Percentiles rank a stretch among this genome's conserved stretches.
Conservation (phyloP, 2,888 invertebrate genomes). For the Sesia bembeciformis region DNA sequence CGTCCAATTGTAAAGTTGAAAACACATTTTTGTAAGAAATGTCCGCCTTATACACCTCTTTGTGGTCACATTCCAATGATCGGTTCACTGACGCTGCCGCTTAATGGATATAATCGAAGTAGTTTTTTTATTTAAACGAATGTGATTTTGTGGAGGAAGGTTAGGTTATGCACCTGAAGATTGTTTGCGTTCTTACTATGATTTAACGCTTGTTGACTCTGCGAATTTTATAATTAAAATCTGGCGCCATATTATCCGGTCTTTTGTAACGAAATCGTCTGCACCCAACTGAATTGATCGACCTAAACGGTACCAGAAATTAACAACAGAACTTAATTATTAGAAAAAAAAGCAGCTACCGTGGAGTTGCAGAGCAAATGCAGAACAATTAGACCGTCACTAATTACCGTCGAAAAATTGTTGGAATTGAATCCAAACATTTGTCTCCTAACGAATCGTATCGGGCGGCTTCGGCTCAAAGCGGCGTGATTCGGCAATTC, state of each 20-base stretch:
- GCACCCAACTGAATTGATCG: conserved; percentile 23
- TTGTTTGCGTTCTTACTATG: not conserved
- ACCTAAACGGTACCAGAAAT: conserved; percentile 29
- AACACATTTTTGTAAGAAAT: conserved; percentile 41
- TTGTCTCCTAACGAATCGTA: conserved; percentile 74
- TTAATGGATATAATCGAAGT: conserved; percentile 16
- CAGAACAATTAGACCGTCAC: conserved; percentile 60
- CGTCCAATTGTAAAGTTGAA: conserved; percentile 27
- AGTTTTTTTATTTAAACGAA: conserved; percentile 12
- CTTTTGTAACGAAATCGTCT: conserved; percentile 7
- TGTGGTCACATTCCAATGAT: conserved; percentile 46
- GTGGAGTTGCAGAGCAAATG: conserved; percentile 44
- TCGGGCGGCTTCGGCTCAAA: conserved; percentile 63
- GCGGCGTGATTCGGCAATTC: conserved; percentile 70
- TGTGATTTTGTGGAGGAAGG: not conserved
- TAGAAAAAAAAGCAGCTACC: conserved; percentile 41
- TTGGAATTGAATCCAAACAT: conserved; percentile 71
- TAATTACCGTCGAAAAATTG: conserved; percentile 56
- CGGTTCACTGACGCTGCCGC: conserved; percentile 30
- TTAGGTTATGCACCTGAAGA: not conserved
- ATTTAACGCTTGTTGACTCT: not conserved
- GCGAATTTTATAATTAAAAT: not conserved
- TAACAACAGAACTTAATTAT: conserved; percentile 56
- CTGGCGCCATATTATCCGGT: conserved; percentile 4
- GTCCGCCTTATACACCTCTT: conserved; percentile 34